Evolutionary conservation across 2,113 vertebrate species (phyloP).

Genomic region (Typhlomys cinereus): DNA sequence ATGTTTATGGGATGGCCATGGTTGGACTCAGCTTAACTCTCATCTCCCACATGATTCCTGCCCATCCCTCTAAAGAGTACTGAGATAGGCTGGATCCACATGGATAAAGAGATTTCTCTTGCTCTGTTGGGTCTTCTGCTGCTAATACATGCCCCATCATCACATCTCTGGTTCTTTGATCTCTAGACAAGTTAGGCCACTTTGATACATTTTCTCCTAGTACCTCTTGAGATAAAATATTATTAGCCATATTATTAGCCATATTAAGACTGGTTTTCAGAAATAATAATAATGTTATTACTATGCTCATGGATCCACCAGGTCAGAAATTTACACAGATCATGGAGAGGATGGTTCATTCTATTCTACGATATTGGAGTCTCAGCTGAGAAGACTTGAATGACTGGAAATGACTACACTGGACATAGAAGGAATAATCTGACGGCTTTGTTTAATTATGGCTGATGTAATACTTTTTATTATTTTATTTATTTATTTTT

Average conservation of each 20-base stretch:
- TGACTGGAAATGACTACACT: background rate
- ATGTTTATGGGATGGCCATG: background rate
- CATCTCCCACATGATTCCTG: background rate
- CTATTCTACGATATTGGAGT: background rate
- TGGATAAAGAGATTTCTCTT: background rate
- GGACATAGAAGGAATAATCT: background rate
- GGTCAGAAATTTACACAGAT: background rate
- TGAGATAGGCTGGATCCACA: background rate
- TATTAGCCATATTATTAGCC: background rate
- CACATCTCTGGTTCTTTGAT: background rate
- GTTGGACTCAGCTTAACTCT: background rate
- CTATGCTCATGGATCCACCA: background rate
- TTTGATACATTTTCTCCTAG: background rate
- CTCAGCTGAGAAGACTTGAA: background rate
- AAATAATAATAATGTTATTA: background rate
- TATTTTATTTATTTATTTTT: no score
- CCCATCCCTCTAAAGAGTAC: background rate
- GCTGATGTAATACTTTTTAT: no score
- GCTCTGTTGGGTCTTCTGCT: background rate
- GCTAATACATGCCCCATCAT: background rate
- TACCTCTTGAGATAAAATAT: background rate
- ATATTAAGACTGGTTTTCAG: background rate
- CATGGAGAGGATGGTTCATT: background rate
- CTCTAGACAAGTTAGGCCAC: background rate
- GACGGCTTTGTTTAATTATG: background rate